Percentiles rank a stretch among this genome's conserved stretches.
Conservation (phyloP, 2,888 invertebrate species). For the Junonia oenone region DNA sequence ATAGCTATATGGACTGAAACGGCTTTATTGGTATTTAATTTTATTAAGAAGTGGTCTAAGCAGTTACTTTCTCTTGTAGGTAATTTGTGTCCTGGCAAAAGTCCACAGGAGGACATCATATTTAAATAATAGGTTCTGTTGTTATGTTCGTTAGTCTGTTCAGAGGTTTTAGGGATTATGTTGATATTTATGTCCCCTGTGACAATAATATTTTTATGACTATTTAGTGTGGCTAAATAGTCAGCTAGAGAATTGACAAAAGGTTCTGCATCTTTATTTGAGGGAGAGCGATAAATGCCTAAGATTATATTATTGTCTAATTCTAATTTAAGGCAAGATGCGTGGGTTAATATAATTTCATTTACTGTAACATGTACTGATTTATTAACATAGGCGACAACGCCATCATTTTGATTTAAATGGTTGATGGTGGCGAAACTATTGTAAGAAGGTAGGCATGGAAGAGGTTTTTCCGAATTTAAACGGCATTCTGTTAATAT, state of each 20-base stretch:
- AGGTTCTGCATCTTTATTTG: background rate
- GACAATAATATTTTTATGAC: conserved; percentile 12
- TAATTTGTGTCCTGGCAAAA: conserved; percentile 16
- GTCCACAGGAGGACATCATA: conserved; percentile 6
- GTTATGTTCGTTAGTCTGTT: background rate
- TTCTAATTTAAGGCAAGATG: conserved; percentile 1
- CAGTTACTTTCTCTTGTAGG: conserved; percentile 20
- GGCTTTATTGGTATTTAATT: background rate
- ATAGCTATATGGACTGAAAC: conserved; percentile 7
- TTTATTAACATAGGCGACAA: conserved; percentile 17
- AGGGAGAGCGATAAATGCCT: conserved; percentile 1
- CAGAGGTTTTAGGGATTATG: background rate
- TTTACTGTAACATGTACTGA: background rate
- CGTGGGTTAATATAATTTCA: background rate
- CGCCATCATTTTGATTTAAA: conserved; percentile 9
- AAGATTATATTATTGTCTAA: background rate
- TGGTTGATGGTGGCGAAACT: background rate
- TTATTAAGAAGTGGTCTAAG: conserved; percentile 19
- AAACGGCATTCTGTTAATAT: conserved; percentile 24
- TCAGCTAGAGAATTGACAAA: background rate
- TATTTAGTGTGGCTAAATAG: background rate
- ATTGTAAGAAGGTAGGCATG: background rate
- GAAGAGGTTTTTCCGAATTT: background rate
- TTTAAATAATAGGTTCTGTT: conserved; percentile 14
- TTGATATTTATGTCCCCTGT: conserved; percentile 21